A percentile compares a stretch with the other conserved stretches of the same genome.
Conservation (phyloP, 2,797 vertebrate species). For the Siniperca undulata region DNA sequence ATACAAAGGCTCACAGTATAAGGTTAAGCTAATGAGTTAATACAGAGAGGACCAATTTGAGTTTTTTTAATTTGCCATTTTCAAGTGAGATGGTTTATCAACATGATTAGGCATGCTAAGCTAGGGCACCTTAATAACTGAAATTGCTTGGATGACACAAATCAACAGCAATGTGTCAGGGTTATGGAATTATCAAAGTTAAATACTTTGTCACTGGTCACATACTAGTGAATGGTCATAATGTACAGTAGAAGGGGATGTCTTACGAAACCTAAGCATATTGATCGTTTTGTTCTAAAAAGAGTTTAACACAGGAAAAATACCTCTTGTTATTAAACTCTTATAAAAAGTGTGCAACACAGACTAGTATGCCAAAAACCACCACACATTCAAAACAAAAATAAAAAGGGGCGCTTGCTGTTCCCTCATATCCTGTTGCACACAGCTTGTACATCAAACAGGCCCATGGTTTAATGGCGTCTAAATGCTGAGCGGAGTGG, state of each 20-base stretch:
- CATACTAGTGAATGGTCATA: background rate
- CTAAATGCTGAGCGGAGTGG: constrained; percentile 69
- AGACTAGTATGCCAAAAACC: constrained; percentile 42
- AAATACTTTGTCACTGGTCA: constrained; percentile 1
- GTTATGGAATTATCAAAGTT: constrained; percentile 14
- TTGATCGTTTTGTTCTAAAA: constrained; percentile 16
- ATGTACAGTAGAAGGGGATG: constrained; percentile 5
- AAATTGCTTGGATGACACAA: constrained; percentile 5
- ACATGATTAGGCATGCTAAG: constrained; percentile 18
- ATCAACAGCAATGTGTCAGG: constrained; percentile 1
- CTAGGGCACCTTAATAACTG: background rate
- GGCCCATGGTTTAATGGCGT: constrained; percentile 71
- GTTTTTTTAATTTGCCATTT: constrained; percentile 30
- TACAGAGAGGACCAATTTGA: constrained; percentile 10
- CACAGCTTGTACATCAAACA: constrained; percentile 83
- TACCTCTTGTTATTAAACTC: constrained; percentile 19
- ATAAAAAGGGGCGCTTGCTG: constrained; percentile 62
- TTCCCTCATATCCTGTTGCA: constrained; percentile 68
- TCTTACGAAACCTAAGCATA: background rate
- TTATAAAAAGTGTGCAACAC: constrained; percentile 38
- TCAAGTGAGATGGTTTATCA: constrained; percentile 35
- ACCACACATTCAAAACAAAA: constrained; percentile 65
- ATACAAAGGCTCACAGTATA: constrained; percentile 14
- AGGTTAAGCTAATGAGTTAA: constrained; percentile 25
- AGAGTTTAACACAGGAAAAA: constrained; percentile 8